A percentile compares a stretch with the other conserved stretches of the same genome.
Conservation (phyloP, 2,113 vertebrate species). For the Tupaia chinensis region DNA sequence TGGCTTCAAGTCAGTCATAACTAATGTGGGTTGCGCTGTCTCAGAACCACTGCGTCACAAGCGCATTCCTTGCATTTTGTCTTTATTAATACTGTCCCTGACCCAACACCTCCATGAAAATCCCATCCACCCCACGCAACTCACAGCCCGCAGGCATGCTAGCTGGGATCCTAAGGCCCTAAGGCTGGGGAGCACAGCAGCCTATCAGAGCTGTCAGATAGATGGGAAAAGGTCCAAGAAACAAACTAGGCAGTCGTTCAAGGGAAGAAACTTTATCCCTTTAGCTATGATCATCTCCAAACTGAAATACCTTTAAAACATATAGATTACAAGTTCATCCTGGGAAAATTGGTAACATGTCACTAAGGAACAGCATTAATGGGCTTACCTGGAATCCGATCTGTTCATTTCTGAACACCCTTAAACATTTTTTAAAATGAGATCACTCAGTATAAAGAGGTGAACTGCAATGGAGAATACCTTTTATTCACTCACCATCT, state of each 20-base stretch:
- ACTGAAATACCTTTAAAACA: slow-evolving; percentile 60
- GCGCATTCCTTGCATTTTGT: background rate
- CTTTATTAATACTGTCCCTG: background rate
- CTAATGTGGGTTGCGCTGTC: background rate
- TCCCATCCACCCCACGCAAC: background rate
- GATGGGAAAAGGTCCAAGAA: background rate
- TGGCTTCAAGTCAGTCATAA: background rate
- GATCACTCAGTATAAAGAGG: background rate
- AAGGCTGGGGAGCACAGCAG: background rate
- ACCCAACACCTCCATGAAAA: background rate
- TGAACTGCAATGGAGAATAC: slow-evolving; percentile 39
- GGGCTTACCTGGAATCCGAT: slow-evolving; percentile 49
- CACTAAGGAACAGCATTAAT: slow-evolving; percentile 29
- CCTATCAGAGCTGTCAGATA: background rate
- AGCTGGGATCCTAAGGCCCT: background rate
- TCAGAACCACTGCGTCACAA: background rate
- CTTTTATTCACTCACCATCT: slow-evolving; percentile 44
- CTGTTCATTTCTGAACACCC: slow-evolving; percentile 39
- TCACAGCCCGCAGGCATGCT: background rate
- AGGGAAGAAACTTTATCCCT: slow-evolving; percentile 50
- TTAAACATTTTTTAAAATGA: background rate
- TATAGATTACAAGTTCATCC: slow-evolving; percentile 15
- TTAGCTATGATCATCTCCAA: slow-evolving; percentile 28
- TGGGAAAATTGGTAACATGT: slow-evolving; percentile 50
- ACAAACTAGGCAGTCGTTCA: slow-evolving; percentile 11